Evolutionary conservation across 1,140 invertebrate species (phyloP), one percentile per base, ranked within the genome.

Genomic region (Papilio aristodemus): DNA sequence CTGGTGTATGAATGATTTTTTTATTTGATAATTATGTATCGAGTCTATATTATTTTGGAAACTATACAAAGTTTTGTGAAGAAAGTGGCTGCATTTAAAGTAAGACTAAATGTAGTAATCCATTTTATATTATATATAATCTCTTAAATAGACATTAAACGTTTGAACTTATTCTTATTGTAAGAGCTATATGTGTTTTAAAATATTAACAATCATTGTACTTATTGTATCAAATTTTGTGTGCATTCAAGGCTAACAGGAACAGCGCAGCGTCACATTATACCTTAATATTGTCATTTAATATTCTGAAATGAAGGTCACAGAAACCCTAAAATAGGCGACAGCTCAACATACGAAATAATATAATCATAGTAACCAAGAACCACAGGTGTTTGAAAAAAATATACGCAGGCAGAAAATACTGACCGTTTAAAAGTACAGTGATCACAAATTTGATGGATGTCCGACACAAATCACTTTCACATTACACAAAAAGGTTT

Each of bases 391-490:
- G 72, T 80, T 76, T 71, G 41, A 25, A 64, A 41, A 64, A 63
- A 32, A 39, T 36, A 66, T 59, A 62, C 25, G 41, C 39, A 71
- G 46, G 25, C 68, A 46, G 59, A 67, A 69, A 70, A 71, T 75
- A 75, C 73, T 81, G 68, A 86, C 86, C 85, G 79, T 75, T 39
- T 50, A 54, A 75, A 72, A 74, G 68, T 78, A 19, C 67, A 76
- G 37, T 67, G 32, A 58, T 69, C 63, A 50, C 32, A 14, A 19
- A 68, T 22, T 54, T 54, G 9, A 68, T 9, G 27, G 25, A 41
- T 77, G 64, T 72, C 69, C 70, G 85, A 82, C 80, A 84, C 83
- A 83, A 78, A 84, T 83, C 81, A 85, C 73, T 76, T 71, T 72
- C 72, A 79, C 76, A 75, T 71, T 66, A 66, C 59, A 67, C 70